These are phyloP conservation scores for Probosciger aterrimus DNA, from an alignment of 2,113 vertebrate genomes.

Conservation along the genomic window DNA sequence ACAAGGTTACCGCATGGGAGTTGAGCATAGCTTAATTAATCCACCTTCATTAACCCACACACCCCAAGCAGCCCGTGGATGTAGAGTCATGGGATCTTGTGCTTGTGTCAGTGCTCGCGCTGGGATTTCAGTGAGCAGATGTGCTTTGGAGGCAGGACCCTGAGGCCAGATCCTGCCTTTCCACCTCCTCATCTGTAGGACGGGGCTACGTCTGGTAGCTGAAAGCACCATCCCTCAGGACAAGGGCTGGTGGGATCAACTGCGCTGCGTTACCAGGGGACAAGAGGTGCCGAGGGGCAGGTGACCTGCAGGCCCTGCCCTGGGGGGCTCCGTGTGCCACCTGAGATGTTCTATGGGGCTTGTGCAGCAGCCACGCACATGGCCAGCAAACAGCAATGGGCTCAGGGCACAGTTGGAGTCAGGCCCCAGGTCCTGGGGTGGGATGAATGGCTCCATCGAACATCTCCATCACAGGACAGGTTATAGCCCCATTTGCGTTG, in stretches of 20 bases:
- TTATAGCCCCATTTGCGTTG: constrained; percentile 7
- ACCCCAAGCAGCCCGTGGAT: not conserved
- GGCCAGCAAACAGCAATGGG: not conserved
- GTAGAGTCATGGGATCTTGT: not conserved
- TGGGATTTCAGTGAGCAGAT: not conserved
- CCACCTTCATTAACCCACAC: not conserved
- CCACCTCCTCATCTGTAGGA: not conserved
- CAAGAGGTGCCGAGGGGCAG: not conserved
- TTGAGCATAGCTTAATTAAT: constrained; percentile 26
- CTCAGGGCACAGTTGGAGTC: not conserved
- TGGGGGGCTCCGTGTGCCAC: not conserved
- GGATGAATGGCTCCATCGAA: not conserved
- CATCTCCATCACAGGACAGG: not conserved
- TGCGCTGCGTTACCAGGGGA: fast-evolving
- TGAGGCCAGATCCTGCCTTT: not conserved
- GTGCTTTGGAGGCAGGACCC: not conserved
- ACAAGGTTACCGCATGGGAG: not conserved
- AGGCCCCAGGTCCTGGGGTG: not conserved
- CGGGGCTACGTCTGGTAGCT: not conserved
- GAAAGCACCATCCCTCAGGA: not conserved
- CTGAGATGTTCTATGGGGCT: fast-evolving
- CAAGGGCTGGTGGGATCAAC: not conserved
- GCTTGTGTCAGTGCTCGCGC: fast-evolving
- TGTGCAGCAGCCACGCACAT: not conserved
- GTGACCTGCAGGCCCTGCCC: not conserved